Conservation (phyloP, 2,797 vertebrate genomes). For the Argyrosomus regius region DNA sequence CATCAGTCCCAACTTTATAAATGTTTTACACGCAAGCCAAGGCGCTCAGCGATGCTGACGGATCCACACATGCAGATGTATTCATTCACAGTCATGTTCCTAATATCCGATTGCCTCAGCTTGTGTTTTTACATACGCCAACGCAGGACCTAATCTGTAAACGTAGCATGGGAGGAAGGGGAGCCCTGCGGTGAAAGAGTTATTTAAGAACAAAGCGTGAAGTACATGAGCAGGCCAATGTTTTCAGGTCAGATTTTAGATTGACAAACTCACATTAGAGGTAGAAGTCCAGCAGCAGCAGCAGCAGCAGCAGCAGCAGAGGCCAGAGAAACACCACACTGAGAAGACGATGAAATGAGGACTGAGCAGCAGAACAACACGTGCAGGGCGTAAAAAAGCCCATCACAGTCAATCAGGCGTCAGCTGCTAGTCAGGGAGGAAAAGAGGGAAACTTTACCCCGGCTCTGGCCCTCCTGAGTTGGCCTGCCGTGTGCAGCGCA, state of each 20-base stretch:
- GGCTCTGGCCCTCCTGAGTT: constrained; percentile 74
- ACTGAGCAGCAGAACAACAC: constrained; percentile 78
- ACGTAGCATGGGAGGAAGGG: constrained; percentile 55
- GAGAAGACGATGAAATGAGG: constrained; percentile 75
- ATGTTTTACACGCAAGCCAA: constrained; percentile 67
- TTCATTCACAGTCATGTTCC: constrained; percentile 71
- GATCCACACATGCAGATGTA: constrained; percentile 62
- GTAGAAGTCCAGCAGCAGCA: constrained; percentile 41
- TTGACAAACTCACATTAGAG: constrained; percentile 66
- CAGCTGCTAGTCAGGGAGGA: constrained; percentile 78
- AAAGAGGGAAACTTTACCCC: constrained; percentile 82
- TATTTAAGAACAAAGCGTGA: constrained; percentile 62
- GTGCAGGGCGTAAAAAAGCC: constrained; percentile 80
- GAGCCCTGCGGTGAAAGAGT: constrained; percentile 59
- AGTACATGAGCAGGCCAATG: constrained; percentile 60
- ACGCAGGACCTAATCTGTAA: constrained; percentile 59
- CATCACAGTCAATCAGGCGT: constrained; percentile 86
- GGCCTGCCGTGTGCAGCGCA: constrained; percentile 73
- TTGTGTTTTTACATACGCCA: constrained; percentile 57
- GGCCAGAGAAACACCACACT: constrained; percentile 64
- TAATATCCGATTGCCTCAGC: constrained; percentile 62
- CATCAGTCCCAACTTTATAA: constrained; percentile 68
- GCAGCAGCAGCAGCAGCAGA: constrained; percentile 43
- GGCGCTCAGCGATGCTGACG: constrained; percentile 33
- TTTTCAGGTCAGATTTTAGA: constrained; percentile 57